Conservation (phyloP, 2,113 vertebrate genomes). For the Gorsachius goisagi region DNA sequence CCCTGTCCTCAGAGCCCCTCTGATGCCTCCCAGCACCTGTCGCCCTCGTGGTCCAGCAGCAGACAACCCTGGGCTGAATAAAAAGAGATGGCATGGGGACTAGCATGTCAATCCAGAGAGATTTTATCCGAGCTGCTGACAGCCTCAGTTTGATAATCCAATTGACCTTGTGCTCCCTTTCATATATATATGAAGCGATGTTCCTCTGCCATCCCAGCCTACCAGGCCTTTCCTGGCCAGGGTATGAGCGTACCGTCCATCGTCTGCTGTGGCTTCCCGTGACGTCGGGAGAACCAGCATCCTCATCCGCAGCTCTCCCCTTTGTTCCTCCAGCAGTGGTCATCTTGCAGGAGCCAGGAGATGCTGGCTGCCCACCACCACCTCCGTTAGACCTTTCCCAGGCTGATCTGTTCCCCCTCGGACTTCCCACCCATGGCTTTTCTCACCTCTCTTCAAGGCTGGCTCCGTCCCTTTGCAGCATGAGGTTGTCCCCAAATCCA, state of each 20-base stretch:
- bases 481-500: neutral
- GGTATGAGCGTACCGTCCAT: fast-evolving
- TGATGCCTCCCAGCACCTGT: neutral
- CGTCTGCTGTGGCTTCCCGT: fast-evolving
- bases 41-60: fast-evolving
- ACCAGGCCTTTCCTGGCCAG: neutral
- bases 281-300: neutral
- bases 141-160: neutral
- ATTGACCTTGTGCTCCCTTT: neutral
- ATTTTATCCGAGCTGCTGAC: neutral
- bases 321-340: neutral
- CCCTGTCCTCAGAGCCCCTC: neutral
- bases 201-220: neutral
- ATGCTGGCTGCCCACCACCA: neutral
- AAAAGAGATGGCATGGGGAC: neutral
- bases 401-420: neutral
- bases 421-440: neutral
- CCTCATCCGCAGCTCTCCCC: neutral
- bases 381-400: neutral
- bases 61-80: neutral
- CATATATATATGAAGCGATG: fast-evolving
- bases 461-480: neutral
- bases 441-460: neutral
- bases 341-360: neutral
- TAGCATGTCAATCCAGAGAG: neutral